Evolutionary conservation across 2,888 invertebrate species (phyloP).

Genomic region (Lithophane ornitopus): DNA sequence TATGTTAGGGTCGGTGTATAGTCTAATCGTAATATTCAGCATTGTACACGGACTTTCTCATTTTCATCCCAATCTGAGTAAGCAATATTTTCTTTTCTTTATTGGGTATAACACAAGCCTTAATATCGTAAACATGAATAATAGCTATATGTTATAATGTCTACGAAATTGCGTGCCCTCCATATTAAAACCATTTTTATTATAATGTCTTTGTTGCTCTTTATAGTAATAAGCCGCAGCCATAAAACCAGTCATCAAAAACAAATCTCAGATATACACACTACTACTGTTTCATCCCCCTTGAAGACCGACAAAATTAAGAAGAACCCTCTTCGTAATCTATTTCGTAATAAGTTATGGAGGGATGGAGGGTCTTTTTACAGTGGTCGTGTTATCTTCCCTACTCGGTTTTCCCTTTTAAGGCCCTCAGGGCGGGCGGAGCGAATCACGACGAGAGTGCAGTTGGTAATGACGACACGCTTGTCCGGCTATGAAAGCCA

Average conservation of each 20-base stretch:
- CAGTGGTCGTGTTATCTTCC: constrained; percentile 58
- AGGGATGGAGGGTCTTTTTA: constrained; percentile 49
- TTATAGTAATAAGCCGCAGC: constrained; percentile 48
- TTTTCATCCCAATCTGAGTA: background rate
- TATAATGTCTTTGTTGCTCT: constrained; percentile 51
- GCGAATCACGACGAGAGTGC: constrained; percentile 71
- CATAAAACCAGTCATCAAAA: constrained; percentile 64
- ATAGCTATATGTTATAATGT: background rate
- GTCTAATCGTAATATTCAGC: background rate
- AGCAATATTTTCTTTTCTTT: too few species aligned
- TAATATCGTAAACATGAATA: constrained; percentile 2
- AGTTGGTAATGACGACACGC: constrained; percentile 66
- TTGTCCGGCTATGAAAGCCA: constrained; percentile 62
- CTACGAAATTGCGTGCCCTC: background rate
- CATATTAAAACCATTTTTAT: constrained; percentile 28
- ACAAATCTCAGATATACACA: constrained; percentile 63
- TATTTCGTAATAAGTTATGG: background rate
- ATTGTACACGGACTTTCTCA: background rate
- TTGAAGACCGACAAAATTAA: constrained; percentile 7
- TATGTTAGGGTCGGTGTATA: background rate
- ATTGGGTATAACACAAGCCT: too few species aligned
- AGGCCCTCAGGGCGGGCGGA: constrained; percentile 68
- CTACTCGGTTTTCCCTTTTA: constrained; percentile 59
- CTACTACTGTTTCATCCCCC: constrained; percentile 47
- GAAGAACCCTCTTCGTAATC: constrained; percentile 21